Conservation (phyloP, 2,888 invertebrate species). For the Orgyia antiqua region DNA sequence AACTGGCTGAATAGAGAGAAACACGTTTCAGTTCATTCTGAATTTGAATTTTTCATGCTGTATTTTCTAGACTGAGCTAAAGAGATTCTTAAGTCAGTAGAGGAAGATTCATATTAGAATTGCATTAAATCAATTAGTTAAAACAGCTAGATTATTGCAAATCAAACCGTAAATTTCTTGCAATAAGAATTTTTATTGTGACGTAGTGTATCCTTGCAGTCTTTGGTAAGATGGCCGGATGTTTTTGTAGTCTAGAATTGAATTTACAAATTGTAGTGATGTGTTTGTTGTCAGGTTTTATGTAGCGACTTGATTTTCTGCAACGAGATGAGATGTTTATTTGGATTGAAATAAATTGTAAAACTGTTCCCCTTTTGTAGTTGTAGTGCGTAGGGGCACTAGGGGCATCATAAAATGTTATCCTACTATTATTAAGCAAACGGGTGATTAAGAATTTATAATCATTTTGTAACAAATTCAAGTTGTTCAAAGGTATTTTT, state of each 20-base stretch:
- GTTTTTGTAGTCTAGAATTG: conserved; percentile 18
- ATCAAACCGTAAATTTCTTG: conserved; percentile 9
- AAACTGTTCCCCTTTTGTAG: conserved; percentile 11
- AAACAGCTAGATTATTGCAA: conserved; percentile 8
- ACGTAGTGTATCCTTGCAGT: conserved; percentile 17
- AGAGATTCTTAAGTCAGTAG: conserved; percentile 9
- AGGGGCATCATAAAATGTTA: no score
- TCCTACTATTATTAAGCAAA: no score
- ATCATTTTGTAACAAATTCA: no score
- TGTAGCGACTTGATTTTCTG: conserved; percentile 4
- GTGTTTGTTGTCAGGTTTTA: conserved; percentile 6
- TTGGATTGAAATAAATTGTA: conserved; percentile 22
- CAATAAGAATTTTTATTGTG: conserved; percentile 12
- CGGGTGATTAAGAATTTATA: no score
- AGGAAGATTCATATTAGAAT: conserved; percentile 5
- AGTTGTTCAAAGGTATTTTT: no score
- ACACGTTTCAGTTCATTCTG: conserved; percentile 58
- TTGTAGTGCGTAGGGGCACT: no score
- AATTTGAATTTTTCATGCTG: conserved; percentile 38
- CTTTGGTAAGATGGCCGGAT: conserved; percentile 19
- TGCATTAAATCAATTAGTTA: conserved; percentile 4
- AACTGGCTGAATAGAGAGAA: conserved; percentile 49
- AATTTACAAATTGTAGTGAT: conserved; percentile 14
- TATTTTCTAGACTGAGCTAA: conserved; percentile 4
- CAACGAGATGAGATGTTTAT: conserved; percentile 3